Base-by-base conservation (phyloP, 2,113 vertebrate genomes). In the Orycteropus afer region DNA sequence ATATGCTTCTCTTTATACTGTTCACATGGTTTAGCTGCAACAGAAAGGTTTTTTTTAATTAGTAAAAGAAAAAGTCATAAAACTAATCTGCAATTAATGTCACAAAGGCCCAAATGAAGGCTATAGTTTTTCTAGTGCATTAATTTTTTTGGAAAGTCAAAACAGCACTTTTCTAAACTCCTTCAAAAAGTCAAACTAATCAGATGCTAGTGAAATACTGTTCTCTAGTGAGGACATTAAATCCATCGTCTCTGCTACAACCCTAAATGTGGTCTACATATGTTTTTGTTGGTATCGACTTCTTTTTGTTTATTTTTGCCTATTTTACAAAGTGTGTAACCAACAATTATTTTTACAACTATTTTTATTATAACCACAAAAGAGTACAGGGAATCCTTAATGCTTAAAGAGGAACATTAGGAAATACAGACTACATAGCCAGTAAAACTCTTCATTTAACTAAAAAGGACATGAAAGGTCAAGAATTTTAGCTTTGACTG, bases 91-190 rank as follows among this genome's bases (percentile, higher is more conserved):
- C 49, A 53, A 73, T 73, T 25, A 90, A 95, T 81, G n/a, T 42
- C 11, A 40, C 32, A 45, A 85, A 92, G 87, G 69, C 18, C 49
- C 13, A 61, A 92, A 88, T 23, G 5, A 94, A 89, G 22, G 13
- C 73, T 76, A 10, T 47, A 34, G 49, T 93, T 76, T 91, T 90
- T 82, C 27, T 86, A 79, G 4, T 71, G 71, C 14, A 59, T 73
- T 89, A 73, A 47, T 82, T 65, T 94, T 95, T 81, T 78, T 93
- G 32, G 57, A 76, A 89, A 90, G 7, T 93, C 63, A 82, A 47
- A 47, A 80, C 45, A 85, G 8, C 34, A 61, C 6, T 80, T 74
- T 94, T 93, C 55, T 42, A 92, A 74, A 61, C 25, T 80, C 45
- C 32, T 74, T 29, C 22, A 67, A 71, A 74, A 45, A 40, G 45